Percentiles rank a stretch among this genome's conserved stretches.
Evolutionary conservation across 1,140 invertebrate species (phyloP).

Genomic region (Penaeus chinensis): DNA sequence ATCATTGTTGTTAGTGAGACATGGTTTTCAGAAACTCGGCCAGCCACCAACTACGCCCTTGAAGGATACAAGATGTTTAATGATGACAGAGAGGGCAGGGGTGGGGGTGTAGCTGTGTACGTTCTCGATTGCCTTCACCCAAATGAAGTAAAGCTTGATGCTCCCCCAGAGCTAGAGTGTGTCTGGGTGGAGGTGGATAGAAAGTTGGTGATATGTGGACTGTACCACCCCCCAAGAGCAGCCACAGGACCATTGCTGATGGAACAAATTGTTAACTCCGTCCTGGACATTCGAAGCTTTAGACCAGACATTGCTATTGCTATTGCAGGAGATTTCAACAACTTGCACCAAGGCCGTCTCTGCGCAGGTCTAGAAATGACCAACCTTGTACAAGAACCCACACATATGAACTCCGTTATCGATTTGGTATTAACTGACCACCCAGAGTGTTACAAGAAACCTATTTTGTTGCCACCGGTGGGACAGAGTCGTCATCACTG

Average conservation of each 20-base stretch:
- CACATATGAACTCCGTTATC: conserved; percentile 59
- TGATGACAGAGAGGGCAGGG: conserved; percentile 59
- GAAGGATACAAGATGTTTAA: conserved; percentile 57
- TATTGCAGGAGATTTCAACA: conserved; percentile 61
- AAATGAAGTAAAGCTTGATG: conserved; percentile 44
- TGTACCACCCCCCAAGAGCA: conserved; percentile 60
- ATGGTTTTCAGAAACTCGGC: conserved; percentile 58
- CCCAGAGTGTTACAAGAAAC: conserved; percentile 41
- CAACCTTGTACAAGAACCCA: conserved; percentile 62
- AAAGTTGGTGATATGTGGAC: conserved; percentile 45
- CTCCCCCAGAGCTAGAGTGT: conserved; percentile 58
- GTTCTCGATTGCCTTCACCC: conserved; percentile 25
- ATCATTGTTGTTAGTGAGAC: conserved; percentile 62
- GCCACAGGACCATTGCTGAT: conserved; percentile 60
- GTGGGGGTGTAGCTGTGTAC: conserved; percentile 62
- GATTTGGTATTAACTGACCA: conserved; percentile 59
- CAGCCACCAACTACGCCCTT: conserved; percentile 40
- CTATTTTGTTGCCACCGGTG: conserved; percentile 56
- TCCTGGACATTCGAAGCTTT: conserved; percentile 46
- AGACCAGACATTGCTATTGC: conserved; percentile 40
- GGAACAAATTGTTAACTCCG: conserved; percentile 62
- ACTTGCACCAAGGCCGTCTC: conserved; percentile 54
- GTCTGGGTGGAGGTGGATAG: conserved; percentile 56
- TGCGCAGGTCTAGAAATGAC: conserved; percentile 54
- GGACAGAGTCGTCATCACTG: conserved; percentile 58